Evolutionary conservation across 2,113 vertebrate genomes (phyloP).

Genomic region (rabbit (Oryctolagus cuniculus)): mOryCun1.1 NC_091438.1:131969001-131969500

Average conservation of each 20-base stretch:
- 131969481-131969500: neutral
- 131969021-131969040: neutral
- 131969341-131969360: neutral
- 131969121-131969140: too few relatives aligned
- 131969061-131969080: neutral
- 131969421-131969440: neutral
- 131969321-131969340: too few relatives aligned
- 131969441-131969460: slow-evolving; percentile 5
- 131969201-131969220: neutral
- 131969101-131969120: too few relatives aligned
- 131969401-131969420: neutral
- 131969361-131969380: neutral
- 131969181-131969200: neutral
- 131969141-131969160: too few relatives aligned
- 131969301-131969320: neutral
- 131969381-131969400: neutral
- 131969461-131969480: neutral
- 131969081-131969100: neutral
- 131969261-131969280: neutral
- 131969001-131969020: fast-evolving
- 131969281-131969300: neutral
- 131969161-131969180: too few relatives aligned
- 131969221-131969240: neutral
- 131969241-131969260: neutral
- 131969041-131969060: neutral